Percentiles rank a stretch among this genome's conserved stretches.
Evolutionary conservation across 1,140 invertebrate species (phyloP).

Genomic region (Neodiprion lecontei): DNA sequence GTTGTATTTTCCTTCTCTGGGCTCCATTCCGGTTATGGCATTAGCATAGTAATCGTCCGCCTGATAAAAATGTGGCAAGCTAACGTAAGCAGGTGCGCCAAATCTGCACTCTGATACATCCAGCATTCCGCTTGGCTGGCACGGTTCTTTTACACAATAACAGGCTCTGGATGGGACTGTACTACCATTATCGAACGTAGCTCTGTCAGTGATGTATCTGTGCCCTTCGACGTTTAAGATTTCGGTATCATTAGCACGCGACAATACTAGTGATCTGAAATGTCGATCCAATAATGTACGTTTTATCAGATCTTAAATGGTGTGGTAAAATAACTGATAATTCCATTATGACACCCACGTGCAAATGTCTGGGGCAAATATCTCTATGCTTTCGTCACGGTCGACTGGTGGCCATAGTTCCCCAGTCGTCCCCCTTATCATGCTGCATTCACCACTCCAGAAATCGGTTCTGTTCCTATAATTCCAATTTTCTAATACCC

Average conservation of each 20-base stretch:
- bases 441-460: constrained; percentile 67
- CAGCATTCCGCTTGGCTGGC: constrained; percentile 65
- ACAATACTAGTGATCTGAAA: constrained; percentile 54
- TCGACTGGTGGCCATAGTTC: constrained; percentile 78
- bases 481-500: constrained; percentile 74
- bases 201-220: constrained; percentile 66
- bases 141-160: constrained; percentile 57
- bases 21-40: constrained; percentile 73
- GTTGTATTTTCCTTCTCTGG: constrained; percentile 72
- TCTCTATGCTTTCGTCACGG: constrained; percentile 61
- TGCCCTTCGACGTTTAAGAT: constrained; percentile 65
- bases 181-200: constrained; percentile 74
- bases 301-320: neutral
- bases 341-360: constrained; percentile 55
- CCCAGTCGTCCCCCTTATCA: constrained; percentile 74
- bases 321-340: neutral
- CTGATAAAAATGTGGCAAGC: constrained; percentile 86
- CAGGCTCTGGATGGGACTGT: constrained; percentile 66
- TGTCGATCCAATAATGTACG: constrained; percentile 17
- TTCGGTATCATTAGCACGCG: constrained; percentile 42
- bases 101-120: constrained; percentile 75
- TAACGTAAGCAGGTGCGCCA: constrained; percentile 81
- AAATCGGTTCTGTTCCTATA: constrained; percentile 63
- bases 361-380: constrained; percentile 78
- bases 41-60: constrained; percentile 73